Conservation (phyloP, 2,797 vertebrate genomes). For the Phoeniculus purpureus region DNA sequence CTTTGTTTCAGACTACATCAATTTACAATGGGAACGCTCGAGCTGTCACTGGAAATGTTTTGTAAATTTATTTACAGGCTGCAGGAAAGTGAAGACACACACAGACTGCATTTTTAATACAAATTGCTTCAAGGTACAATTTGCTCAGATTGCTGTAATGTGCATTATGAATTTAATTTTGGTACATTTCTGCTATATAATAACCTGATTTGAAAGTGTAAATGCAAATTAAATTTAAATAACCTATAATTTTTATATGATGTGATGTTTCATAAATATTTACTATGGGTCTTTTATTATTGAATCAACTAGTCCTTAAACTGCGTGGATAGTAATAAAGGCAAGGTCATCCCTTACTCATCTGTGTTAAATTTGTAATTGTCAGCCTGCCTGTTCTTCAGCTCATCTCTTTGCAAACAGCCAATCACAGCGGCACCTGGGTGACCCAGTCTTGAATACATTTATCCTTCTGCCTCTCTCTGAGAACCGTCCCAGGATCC, state of each 20-base stretch:
- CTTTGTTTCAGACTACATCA: slow-evolving; percentile 63
- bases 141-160: slow-evolving; percentile 67
- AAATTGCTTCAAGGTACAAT: slow-evolving; percentile 71
- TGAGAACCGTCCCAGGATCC: neutral
- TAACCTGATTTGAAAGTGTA: slow-evolving; percentile 66
- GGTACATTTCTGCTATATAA: slow-evolving; percentile 60
- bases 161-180: slow-evolving; percentile 74
- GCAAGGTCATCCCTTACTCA: neutral
- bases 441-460: neutral
- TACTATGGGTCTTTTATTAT: neutral
- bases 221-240: slow-evolving; percentile 71
- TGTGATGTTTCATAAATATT: slow-evolving; percentile 67
- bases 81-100: slow-evolving; percentile 39
- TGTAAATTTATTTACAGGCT: slow-evolving; percentile 62
- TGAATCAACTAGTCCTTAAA: slow-evolving; percentile 5
- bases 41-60: slow-evolving; percentile 51
- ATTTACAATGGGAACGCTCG: slow-evolving; percentile 46
- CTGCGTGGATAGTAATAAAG: neutral
- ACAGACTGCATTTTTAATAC: slow-evolving; percentile 46
- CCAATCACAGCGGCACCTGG: fast-evolving
- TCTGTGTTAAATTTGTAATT: fast-evolving
- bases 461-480: neutral
- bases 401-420: neutral
- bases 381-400: neutral
- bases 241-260: slow-evolving; percentile 50